These are phyloP conservation scores for Turritopsis rubra DNA, from an alignment of 30 jellyfish, hydroid and myxozoan genomes.

Conservation along the genomic window DNA sequence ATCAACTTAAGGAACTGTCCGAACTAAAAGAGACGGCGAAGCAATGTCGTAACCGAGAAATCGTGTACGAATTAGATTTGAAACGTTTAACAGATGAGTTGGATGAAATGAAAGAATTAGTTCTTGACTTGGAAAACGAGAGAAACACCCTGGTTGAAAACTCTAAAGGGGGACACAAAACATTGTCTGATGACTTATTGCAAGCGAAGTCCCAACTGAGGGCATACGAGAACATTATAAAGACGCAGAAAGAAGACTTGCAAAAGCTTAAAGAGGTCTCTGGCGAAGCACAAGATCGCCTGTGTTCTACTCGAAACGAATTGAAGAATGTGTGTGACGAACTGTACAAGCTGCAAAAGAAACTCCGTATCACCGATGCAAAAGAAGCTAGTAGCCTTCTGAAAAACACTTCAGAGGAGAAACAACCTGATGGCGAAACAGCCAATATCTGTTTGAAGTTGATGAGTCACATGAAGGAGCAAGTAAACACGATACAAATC, in stretches of 20 bases:
- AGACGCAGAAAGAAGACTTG: conserved; percentile 60
- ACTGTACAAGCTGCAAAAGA: conserved; percentile 44
- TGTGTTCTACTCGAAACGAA: conserved; percentile 67
- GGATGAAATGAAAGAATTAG: conserved; percentile 30
- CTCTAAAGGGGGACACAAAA: conserved; percentile 46
- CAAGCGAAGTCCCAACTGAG: conserved; percentile 55
- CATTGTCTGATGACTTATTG: conserved; percentile 51
- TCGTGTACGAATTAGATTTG: conserved; percentile 50
- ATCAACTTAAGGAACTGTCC: conserved; percentile 73
- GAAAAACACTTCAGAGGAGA: conserved; percentile 23
- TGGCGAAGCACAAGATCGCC: conserved; percentile 77
- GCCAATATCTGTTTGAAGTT: conserved; percentile 58
- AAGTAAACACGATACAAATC: conserved; percentile 50
- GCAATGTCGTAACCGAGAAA: conserved; percentile 64
- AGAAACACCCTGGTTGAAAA: conserved; percentile 44
- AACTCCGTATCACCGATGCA: conserved; percentile 33
- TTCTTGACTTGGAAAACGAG: conserved; percentile 42
- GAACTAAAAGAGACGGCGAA: conserved; percentile 54
- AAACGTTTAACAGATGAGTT: conserved; percentile 45
- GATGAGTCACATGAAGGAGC: conserved; percentile 61
- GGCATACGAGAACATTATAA: conserved; percentile 62
- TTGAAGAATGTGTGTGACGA: conserved; percentile 48
- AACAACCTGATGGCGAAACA: conserved; percentile 45
- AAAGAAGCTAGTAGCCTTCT: conserved; percentile 51
- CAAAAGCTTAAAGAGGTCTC: conserved; percentile 56